Conservation (phyloP, 2,888 invertebrate species). For the Steinernema carpocapsae region DNA sequence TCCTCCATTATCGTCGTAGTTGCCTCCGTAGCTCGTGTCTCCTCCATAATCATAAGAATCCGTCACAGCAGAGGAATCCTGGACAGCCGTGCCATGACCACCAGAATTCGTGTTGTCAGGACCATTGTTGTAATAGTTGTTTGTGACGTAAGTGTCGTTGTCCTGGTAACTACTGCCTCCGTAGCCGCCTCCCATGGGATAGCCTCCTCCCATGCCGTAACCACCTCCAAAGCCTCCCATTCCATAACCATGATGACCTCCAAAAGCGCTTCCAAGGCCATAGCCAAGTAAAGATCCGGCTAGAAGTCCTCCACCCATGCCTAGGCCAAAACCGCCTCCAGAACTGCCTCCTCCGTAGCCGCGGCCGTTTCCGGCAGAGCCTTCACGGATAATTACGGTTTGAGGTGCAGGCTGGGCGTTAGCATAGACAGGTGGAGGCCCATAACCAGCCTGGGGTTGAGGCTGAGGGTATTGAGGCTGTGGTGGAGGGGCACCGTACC, state of each 20-base stretch:
- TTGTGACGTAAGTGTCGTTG: slow-evolving; percentile 61
- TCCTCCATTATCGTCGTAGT: background rate
- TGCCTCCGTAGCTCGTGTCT: background rate
- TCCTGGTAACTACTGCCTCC: slow-evolving; percentile 42
- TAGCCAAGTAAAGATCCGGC: slow-evolving; percentile 56
- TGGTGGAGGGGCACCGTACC: no score
- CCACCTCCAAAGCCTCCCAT: slow-evolving; percentile 40
- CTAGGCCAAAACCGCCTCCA: slow-evolving; percentile 47
- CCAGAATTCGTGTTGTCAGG: background rate
- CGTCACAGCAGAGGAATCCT: background rate
- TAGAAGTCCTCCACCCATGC: slow-evolving; percentile 59
- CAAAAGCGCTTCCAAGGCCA: slow-evolving; percentile 44
- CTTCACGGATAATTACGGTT: slow-evolving; percentile 49
- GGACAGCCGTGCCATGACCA: background rate
- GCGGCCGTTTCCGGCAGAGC: slow-evolving; percentile 38
- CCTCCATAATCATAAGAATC: slow-evolving; percentile 5
- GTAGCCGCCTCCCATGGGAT: slow-evolving; percentile 51
- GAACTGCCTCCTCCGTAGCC: slow-evolving; percentile 34
- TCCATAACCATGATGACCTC: slow-evolving; percentile 49
- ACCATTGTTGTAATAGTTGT: slow-evolving; percentile 52
- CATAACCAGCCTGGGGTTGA: background rate
- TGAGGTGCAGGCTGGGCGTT: slow-evolving; percentile 42
- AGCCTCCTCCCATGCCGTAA: slow-evolving; percentile 55
- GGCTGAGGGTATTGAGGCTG: background rate
- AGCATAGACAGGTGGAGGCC: slow-evolving; percentile 17